phyloP scores from a whole-genome alignment of 2,113 vertebrate species.

The Chiloscyllium plagiosum region DNA sequence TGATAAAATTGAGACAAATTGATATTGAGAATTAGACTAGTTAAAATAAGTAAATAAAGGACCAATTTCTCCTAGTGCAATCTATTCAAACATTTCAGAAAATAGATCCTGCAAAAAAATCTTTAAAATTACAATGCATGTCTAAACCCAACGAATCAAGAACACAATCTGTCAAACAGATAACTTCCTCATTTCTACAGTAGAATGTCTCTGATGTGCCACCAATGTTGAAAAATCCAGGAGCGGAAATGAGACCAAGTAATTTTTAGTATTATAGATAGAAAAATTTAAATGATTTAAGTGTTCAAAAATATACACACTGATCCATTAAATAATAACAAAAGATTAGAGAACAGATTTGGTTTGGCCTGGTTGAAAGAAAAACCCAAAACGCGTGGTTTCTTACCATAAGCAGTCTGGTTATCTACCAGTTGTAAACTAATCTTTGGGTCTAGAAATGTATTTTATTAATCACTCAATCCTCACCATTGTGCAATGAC shows the following conservation, averaged over 20 bases:
- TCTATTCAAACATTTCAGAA: not conserved
- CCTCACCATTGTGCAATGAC: not conserved
- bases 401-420: not conserved
- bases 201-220: not conserved
- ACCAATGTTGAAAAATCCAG: not conserved
- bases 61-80: not conserved
- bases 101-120: not conserved
- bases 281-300: not conserved
- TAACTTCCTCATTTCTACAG: not conserved
- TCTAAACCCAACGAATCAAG: not conserved
- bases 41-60: not conserved
- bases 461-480: not conserved
- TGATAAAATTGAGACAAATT: not conserved
- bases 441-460: not conserved
- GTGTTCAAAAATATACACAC: not conserved
- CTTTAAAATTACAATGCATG: not conserved
- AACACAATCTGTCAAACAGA: not conserved
- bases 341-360: not conserved
- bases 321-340: not conserved
- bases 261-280: not conserved
- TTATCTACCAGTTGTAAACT: not conserved
- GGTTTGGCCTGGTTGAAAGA: not conserved
- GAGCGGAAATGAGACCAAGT: not conserved
- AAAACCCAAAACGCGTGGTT: not conserved
- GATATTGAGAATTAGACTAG: not conserved